Percentiles rank a stretch among this genome's conserved stretches.
Evolutionary conservation across 2,797 vertebrate genomes (phyloP).

Genomic region (Danionella dracula): DNA sequence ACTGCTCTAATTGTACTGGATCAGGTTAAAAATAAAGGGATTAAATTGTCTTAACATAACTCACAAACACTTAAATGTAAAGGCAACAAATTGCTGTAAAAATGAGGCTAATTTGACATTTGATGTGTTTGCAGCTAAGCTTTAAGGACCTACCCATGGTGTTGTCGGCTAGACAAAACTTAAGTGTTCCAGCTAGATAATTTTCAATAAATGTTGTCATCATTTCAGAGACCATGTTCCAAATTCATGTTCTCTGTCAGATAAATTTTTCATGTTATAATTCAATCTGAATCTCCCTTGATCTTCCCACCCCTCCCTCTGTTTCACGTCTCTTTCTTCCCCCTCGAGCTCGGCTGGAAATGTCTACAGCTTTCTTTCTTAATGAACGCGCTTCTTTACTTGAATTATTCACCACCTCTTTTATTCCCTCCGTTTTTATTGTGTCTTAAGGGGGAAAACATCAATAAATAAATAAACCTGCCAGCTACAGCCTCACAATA

Average conservation of each 20-base stretch:
- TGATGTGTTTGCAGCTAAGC: not conserved
- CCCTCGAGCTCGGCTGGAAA: slow-evolving; percentile 12
- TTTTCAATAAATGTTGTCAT: not conserved
- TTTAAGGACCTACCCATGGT: not conserved
- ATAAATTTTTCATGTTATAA: slow-evolving; percentile 37
- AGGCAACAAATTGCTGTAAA: no score
- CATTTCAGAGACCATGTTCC: slow-evolving; percentile 9
- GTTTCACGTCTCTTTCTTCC: slow-evolving; percentile 34
- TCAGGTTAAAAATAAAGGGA: no score
- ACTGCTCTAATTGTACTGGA: no score
- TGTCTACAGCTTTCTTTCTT: slow-evolving; percentile 47
- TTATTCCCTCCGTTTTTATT: slow-evolving; percentile 60
- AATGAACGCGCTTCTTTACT: slow-evolving; percentile 62
- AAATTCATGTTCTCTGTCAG: slow-evolving; percentile 20
- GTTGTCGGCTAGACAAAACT: not conserved
- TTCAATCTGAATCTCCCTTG: slow-evolving; percentile 32
- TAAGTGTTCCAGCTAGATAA: not conserved
- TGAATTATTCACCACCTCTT: slow-evolving; percentile 72
- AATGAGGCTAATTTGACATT: not conserved
- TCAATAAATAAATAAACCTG: slow-evolving; percentile 70
- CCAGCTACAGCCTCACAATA: slow-evolving; percentile 44
- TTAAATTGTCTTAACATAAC: no score
- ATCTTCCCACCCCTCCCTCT: slow-evolving; percentile 31
- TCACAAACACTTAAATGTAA: no score
- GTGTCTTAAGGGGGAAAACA: slow-evolving; percentile 66